Percentiles rank a stretch among this genome's conserved stretches.
Conservation (phyloP, 2,888 invertebrate species). For the Drosophila tripunctata region DNA sequence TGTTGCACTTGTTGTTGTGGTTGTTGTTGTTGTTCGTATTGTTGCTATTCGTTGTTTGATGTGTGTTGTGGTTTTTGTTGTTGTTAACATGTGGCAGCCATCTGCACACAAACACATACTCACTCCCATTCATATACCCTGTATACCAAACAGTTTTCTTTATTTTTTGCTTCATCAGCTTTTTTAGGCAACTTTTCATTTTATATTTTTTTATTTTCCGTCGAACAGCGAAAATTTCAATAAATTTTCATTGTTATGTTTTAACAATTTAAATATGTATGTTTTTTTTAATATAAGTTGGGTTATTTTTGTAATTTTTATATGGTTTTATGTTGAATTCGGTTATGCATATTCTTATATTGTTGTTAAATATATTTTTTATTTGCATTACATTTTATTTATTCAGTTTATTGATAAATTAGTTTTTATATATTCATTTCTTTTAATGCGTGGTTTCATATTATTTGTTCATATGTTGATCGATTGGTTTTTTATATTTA, state of each 20-base stretch:
- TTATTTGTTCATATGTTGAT: no score
- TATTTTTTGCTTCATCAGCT: slow-evolving; percentile 7
- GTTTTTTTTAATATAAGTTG: neutral
- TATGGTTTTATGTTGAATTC: no score
- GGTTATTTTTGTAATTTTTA: no score
- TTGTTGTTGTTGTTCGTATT: slow-evolving; percentile 19
- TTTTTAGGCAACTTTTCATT: neutral
- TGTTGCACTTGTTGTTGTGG: slow-evolving; percentile 28
- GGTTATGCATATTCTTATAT: no score
- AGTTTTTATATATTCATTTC: neutral
- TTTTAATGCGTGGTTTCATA: neutral
- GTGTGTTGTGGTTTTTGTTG: slow-evolving; percentile 27
- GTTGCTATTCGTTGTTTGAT: slow-evolving; percentile 22
- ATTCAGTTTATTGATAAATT: neutral
- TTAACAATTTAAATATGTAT: neutral
- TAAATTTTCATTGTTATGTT: neutral
- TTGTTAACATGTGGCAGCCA: slow-evolving; percentile 42
- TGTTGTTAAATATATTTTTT: no score
- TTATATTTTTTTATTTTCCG: neutral
- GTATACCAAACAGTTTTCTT: neutral
- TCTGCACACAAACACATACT: slow-evolving; percentile 1
- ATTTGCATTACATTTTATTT: no score
- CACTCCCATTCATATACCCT: neutral
- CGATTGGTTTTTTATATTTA: neutral
- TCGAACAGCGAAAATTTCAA: neutral